A percentile compares a stretch with the other conserved stretches of the same genome.
phyloP scores from a whole-genome alignment of 1,140 invertebrate genomes.

The Fopius arisanus region DNA sequence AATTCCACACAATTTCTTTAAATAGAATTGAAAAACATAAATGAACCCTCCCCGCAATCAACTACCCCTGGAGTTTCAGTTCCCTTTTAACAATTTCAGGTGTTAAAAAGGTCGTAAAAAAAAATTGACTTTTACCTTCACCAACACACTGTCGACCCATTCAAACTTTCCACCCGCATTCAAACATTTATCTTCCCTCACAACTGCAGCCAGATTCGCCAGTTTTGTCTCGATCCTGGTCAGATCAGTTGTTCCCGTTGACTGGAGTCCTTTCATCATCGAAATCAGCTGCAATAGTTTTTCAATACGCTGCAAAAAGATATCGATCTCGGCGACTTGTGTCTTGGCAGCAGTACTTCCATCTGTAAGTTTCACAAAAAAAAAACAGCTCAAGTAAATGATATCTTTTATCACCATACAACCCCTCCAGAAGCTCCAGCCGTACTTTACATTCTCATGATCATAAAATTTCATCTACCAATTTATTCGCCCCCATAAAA shows the following conservation, averaged over 20 bases:
- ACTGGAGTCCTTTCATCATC: conserved; percentile 41
- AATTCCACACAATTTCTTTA: too few relatives aligned
- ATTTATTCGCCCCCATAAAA: background rate
- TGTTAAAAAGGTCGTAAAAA: too few relatives aligned
- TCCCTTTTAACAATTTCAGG: background rate
- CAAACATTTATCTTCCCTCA: conserved; percentile 68
- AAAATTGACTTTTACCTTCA: conserved; percentile 70
- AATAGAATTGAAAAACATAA: too few relatives aligned
- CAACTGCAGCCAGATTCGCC: conserved; percentile 46
- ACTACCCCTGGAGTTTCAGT: too few relatives aligned
- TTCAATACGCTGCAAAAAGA: conserved; percentile 65
- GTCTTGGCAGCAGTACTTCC: conserved; percentile 48
- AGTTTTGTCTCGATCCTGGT: conserved; percentile 57
- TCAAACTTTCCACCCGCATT: conserved; percentile 91
- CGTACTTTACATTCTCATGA: too few relatives aligned
- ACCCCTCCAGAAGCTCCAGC: too few relatives aligned
- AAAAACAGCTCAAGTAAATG: conserved; percentile 2
- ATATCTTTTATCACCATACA: too few relatives aligned
- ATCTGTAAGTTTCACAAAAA: conserved; percentile 37
- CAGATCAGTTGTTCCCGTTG: conserved; percentile 36
- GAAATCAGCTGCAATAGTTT: conserved; percentile 43
- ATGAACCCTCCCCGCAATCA: too few relatives aligned
- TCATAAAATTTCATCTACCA: too few relatives aligned
- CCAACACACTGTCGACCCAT: conserved; percentile 95
- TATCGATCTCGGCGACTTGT: conserved; percentile 64